These are phyloP conservation scores for Leptinotarsa defecta DNA, from an alignment of 1,140 invertebrate genomes.

Conservation along the genomic window DNA sequence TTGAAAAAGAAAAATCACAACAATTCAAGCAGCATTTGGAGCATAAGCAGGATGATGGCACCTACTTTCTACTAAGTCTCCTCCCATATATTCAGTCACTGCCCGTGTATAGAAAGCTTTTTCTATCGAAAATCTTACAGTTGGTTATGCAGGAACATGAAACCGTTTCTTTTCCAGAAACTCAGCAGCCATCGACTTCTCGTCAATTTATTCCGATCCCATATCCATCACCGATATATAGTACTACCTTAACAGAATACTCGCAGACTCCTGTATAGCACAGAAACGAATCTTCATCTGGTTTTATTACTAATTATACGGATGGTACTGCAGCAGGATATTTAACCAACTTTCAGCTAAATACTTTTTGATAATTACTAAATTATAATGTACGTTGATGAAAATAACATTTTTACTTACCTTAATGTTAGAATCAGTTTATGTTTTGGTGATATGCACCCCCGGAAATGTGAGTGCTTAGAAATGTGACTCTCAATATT, in stretches of 20 bases:
- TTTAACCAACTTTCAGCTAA: background rate
- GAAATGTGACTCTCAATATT: constrained; percentile 3
- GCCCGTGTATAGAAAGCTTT: background rate
- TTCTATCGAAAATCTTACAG: background rate
- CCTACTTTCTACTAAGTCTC: background rate
- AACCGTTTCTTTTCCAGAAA: background rate
- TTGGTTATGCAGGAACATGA: background rate
- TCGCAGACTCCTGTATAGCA: background rate
- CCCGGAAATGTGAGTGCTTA: background rate
- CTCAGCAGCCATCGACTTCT: background rate
- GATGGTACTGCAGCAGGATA: constrained; percentile 7
- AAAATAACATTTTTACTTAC: constrained; percentile 2
- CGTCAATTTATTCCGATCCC: too few species aligned
- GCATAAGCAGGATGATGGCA: constrained; percentile 6
- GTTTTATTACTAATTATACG: constrained; percentile 9
- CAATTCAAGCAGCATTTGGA: constrained; percentile 7
- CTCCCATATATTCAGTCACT: background rate
- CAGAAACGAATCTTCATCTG: background rate
- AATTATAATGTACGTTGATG: constrained; percentile 1
- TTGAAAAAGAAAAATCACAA: constrained; percentile 15
- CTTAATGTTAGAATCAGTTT: background rate
- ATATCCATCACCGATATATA: too few species aligned
- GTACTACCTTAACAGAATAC: background rate
- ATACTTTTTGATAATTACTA: background rate
- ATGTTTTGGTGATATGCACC: background rate